phyloP scores from a whole-genome alignment of 2,888 invertebrate genomes.

The Parnassius apollo region DNA sequence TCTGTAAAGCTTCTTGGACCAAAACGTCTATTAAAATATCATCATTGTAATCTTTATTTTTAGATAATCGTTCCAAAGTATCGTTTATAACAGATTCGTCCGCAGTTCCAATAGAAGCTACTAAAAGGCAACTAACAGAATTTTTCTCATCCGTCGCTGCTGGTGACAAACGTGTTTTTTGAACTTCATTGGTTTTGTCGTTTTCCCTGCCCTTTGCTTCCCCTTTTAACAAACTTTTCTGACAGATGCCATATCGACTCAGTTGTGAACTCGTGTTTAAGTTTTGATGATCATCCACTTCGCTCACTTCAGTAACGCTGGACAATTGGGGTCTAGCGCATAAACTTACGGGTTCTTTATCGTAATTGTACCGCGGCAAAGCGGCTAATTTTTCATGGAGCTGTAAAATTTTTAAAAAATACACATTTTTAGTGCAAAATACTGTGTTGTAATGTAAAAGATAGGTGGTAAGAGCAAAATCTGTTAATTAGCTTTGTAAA shows the following conservation, averaged over 20 bases:
- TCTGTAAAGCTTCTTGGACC: slow-evolving; percentile 52
- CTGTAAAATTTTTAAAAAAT: slow-evolving; percentile 44
- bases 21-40: slow-evolving; percentile 54
- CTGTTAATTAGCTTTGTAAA: too few species aligned
- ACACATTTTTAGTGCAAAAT: not conserved
- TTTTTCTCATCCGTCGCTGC: slow-evolving; percentile 39
- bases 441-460: not conserved
- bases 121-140: slow-evolving; percentile 45
- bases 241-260: slow-evolving; percentile 40
- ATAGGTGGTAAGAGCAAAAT: too few species aligned
- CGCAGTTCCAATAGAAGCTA: slow-evolving; percentile 49
- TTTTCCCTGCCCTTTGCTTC: not conserved
- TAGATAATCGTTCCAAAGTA: slow-evolving; percentile 48
- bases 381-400: slow-evolving; percentile 56
- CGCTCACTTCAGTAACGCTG: slow-evolving; percentile 54
- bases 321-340: slow-evolving; percentile 53
- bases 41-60: slow-evolving; percentile 42
- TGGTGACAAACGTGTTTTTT: slow-evolving; percentile 36
- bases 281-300: slow-evolving; percentile 45
- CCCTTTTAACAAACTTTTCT: slow-evolving; percentile 26
- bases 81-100: slow-evolving; percentile 55
- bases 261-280: slow-evolving; percentile 32
- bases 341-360: slow-evolving; percentile 48
- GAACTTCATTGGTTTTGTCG: slow-evolving; percentile 17
- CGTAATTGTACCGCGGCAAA: slow-evolving; percentile 46